Percentiles rank a stretch among this genome's conserved stretches.
These are phyloP conservation scores for Drosophila diplacantha DNA, from an alignment of 2,888 invertebrate species.

Conservation along the genomic window DNA sequence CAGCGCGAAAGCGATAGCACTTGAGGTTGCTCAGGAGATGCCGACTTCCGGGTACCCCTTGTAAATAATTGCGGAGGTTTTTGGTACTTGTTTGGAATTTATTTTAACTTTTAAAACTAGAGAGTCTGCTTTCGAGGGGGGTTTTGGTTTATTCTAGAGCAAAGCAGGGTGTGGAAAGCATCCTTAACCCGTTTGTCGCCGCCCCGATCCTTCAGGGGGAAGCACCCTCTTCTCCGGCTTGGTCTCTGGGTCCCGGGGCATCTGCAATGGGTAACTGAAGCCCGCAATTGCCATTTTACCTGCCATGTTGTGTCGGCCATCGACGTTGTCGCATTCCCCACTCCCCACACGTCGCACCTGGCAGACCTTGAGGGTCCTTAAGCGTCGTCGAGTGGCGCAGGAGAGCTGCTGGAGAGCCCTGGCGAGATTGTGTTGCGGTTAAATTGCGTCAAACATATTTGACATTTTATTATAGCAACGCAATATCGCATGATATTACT, in stretches of 20 bases:
- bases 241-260: slow-evolving; percentile 5
- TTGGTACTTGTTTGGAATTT: no score
- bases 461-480: slow-evolving; percentile 67
- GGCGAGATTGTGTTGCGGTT: slow-evolving; percentile 63
- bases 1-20: slow-evolving; percentile 8
- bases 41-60: background rate
- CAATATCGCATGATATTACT: slow-evolving; percentile 34
- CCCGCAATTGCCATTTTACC: slow-evolving; percentile 57
- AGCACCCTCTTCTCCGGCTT: background rate
- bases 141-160: background rate
- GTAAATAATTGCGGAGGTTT: background rate
- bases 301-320: slow-evolving; percentile 29
- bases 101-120: background rate
- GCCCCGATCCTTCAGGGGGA: background rate
- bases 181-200: background rate
- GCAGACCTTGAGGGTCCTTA: slow-evolving; percentile 60
- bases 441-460: slow-evolving; percentile 72
- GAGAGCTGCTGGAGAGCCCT: slow-evolving; percentile 12
- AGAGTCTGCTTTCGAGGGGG: background rate
- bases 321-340: slow-evolving; percentile 5
- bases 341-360: slow-evolving; percentile 11
- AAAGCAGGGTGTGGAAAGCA: background rate
- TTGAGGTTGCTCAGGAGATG: background rate
- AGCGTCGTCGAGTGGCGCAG: slow-evolving; percentile 59
- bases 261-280: slow-evolving; percentile 43